phyloP scores from a whole-genome alignment of 2,797 vertebrate genomes.

The Chelidonichthys spinosus region DNA sequence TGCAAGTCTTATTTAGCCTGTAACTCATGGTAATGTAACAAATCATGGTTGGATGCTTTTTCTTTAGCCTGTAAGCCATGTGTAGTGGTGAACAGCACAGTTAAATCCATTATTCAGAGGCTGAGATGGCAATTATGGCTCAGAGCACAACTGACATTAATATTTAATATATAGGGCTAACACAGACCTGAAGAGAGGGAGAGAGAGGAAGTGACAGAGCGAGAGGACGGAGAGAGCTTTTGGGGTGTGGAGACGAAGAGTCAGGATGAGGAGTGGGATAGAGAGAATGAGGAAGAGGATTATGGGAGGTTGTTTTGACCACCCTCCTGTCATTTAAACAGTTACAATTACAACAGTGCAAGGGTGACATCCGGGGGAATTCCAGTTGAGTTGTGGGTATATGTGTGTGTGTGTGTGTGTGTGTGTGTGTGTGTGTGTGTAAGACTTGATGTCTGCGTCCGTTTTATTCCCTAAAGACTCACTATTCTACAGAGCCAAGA shows the following conservation, averaged over 20 bases:
- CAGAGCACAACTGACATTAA: slow-evolving; percentile 99
- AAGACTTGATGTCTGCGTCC: slow-evolving; percentile 73
- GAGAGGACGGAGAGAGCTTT: slow-evolving; percentile 45
- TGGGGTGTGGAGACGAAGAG: slow-evolving; percentile 55
- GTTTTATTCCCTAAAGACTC: slow-evolving; percentile 75
- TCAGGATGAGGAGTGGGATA: slow-evolving; percentile 59
- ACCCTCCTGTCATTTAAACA: slow-evolving; percentile 71
- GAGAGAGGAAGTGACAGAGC: slow-evolving; percentile 74
- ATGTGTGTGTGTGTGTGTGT: slow-evolving; percentile 24
- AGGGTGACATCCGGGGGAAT: slow-evolving; percentile 78
- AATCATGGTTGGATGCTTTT: slow-evolving; percentile 90
- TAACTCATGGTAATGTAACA: slow-evolving; percentile 89
- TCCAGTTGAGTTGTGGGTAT: slow-evolving; percentile 61
- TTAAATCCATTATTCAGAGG: slow-evolving; percentile 99
- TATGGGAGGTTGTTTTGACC: slow-evolving; percentile 70
- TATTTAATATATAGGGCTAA: slow-evolving; percentile 99
- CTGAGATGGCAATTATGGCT: slow-evolving; percentile 99
- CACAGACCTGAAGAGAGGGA: slow-evolving; percentile 89
- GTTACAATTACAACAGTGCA: slow-evolving; percentile 74
- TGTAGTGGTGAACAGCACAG: slow-evolving; percentile 94
- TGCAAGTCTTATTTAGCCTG: slow-evolving; percentile 73
- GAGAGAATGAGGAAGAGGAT: slow-evolving; percentile 59
- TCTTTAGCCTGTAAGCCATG: slow-evolving; percentile 88
- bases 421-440: slow-evolving; percentile 23
- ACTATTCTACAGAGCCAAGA: slow-evolving; percentile 75